Evolutionary conservation across 2,888 invertebrate genomes (phyloP).

Genomic region (Cerceris rybyensis): DNA sequence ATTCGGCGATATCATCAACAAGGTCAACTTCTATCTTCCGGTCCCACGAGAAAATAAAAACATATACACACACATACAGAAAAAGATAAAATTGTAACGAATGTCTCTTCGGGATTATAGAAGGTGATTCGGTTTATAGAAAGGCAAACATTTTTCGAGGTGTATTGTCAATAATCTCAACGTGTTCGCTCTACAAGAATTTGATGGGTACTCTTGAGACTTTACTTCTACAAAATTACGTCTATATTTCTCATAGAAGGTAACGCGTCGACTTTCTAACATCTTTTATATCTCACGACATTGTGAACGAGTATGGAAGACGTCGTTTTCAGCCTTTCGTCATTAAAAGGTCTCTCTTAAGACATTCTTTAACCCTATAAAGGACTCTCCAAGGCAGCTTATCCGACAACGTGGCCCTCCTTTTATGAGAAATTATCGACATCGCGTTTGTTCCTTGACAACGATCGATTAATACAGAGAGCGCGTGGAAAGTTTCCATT

Average conservation of each 20-base stretch:
- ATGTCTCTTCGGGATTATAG: neutral
- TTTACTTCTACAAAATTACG: neutral
- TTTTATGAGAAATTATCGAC: conserved; percentile 59
- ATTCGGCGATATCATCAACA: conserved; percentile 30
- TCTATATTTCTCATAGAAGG: neutral
- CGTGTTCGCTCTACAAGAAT: too few species aligned
- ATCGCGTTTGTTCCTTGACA: conserved; percentile 43
- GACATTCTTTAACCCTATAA: conserved; percentile 38
- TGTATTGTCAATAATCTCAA: too few species aligned
- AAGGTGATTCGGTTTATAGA: too few species aligned
- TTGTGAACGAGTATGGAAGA: conserved; percentile 43
- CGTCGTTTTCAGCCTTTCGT: conserved; percentile 36
- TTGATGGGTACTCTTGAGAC: neutral
- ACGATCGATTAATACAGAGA: conserved; percentile 42
- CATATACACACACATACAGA: neutral
- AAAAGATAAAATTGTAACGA: neutral
- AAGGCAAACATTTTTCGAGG: too few species aligned
- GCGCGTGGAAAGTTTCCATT: conserved; percentile 20
- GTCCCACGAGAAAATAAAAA: neutral
- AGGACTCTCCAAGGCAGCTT: conserved; percentile 45
- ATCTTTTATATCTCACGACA: conserved; percentile 16
- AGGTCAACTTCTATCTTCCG: conserved; percentile 15
- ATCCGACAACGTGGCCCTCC: conserved; percentile 35
- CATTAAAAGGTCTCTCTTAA: conserved; percentile 40
- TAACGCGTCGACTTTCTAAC: neutral